Percentiles rank a stretch among this genome's conserved stretches.
Evolutionary conservation across 2,888 invertebrate genomes (phyloP).

Genomic region (Gibbula magus): DNA sequence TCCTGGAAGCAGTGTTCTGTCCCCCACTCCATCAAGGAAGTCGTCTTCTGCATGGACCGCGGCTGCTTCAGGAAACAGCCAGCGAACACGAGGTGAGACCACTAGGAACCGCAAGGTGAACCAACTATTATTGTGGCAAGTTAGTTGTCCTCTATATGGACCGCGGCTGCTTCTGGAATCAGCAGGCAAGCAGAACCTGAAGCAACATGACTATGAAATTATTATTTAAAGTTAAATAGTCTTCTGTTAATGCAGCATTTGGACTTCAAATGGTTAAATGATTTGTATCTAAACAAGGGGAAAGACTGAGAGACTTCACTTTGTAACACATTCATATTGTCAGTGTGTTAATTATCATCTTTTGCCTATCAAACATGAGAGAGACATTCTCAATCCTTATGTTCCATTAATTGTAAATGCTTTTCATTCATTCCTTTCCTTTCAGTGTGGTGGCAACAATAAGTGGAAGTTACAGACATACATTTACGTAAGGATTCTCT

Average conservation of each 20-base stretch:
- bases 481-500: slow-evolving; percentile 68
- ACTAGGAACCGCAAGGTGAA: no score
- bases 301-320: no score
- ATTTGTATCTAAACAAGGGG: no score
- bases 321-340: no score
- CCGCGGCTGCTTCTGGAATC: slow-evolving; percentile 56
- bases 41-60: slow-evolving; percentile 56
- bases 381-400: no score
- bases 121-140: slow-evolving; percentile 27
- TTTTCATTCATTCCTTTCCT: slow-evolving; percentile 29
- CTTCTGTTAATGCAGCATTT: background rate
- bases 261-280: no score
- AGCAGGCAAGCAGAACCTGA: slow-evolving; percentile 29
- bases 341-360: no score
- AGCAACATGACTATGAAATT: no score
- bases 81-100: slow-evolving; percentile 40
- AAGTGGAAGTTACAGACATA: slow-evolving; percentile 67
- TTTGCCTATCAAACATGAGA: background rate
- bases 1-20: slow-evolving; percentile 68
- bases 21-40: slow-evolving; percentile 68
- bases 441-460: slow-evolving; percentile 66
- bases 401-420: background rate
- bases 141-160: slow-evolving; percentile 62
- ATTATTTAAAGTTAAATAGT: background rate
- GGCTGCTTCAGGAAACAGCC: slow-evolving; percentile 55